Percentiles rank a stretch among this genome's conserved stretches.
Conservation (phyloP, 2,797 vertebrate genomes). For the Nasua narica region DNA sequence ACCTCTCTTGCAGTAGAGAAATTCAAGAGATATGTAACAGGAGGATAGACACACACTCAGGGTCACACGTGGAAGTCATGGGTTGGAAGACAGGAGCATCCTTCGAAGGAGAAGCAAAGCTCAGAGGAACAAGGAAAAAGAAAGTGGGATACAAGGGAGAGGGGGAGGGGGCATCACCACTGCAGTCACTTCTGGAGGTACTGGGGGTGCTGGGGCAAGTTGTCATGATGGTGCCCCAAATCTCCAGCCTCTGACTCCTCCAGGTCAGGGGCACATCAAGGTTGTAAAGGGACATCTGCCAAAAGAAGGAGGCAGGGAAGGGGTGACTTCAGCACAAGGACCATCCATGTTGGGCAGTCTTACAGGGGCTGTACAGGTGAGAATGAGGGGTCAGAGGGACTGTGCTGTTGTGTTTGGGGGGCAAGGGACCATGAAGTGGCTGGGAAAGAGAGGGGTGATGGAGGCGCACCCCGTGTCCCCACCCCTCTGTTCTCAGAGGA, state of each 20-base stretch:
- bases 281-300: background rate
- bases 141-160: background rate
- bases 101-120: slow-evolving; percentile 7
- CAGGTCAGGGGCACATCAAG: background rate
- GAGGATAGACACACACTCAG: slow-evolving; percentile 67
- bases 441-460: background rate
- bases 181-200: slow-evolving; percentile 89
- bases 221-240: slow-evolving; percentile 87
- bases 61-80: background rate
- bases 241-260: background rate
- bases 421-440: background rate
- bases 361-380: background rate
- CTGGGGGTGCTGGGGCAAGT: slow-evolving; percentile 89
- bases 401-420: background rate
- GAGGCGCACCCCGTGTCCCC: background rate
- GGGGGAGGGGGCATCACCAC: slow-evolving; percentile 82
- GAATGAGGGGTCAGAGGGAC: background rate
- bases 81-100: background rate
- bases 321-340: background rate
- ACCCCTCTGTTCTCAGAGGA: background rate
- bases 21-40: slow-evolving; percentile 90
- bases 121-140: slow-evolving; percentile 35
- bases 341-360: background rate
- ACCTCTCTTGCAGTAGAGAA: slow-evolving; percentile 93
- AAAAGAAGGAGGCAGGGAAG: background rate